These are phyloP conservation scores for Cottus gobio DNA, from an alignment of 2,113 vertebrate species.

Conservation along the genomic window DNA sequence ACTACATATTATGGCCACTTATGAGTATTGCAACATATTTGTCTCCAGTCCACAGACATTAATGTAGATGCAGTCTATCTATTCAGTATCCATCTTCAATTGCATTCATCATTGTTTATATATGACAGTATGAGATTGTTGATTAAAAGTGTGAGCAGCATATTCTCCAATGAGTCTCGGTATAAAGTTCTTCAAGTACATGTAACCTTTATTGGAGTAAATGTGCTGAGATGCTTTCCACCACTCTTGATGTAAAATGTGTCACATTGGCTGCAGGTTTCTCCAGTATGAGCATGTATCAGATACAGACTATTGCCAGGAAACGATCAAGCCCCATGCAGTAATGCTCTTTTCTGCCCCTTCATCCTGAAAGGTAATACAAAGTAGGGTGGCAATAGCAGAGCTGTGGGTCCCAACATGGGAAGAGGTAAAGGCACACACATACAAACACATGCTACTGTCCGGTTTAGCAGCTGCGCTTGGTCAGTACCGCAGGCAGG, in stretches of 20 bases:
- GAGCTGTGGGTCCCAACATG: constrained; percentile 13
- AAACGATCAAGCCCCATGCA: constrained; percentile 19
- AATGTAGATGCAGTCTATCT: background rate
- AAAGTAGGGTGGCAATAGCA: background rate
- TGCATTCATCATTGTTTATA: background rate
- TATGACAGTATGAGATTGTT: background rate
- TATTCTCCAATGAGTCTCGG: background rate
- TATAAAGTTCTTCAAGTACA: too few relatives aligned
- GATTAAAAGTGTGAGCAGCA: background rate
- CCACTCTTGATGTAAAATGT: background rate
- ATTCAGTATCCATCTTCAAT: background rate
- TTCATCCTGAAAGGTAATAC: constrained; percentile 16
- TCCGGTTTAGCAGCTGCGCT: constrained; percentile 52
- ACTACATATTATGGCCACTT: background rate
- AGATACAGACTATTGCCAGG: background rate
- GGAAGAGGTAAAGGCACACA: background rate
- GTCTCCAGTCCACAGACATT: background rate
- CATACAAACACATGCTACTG: constrained; percentile 14
- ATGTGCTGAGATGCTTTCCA: background rate
- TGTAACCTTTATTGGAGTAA: background rate
- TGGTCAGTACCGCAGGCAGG: constrained; percentile 52
- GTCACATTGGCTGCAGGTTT: background rate
- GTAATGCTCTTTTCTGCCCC: constrained; percentile 5
- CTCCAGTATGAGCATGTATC: background rate
- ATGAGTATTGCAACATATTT: background rate